phyloP scores from a whole-genome alignment of 2,113 vertebrate species.

The Cygnus atratus region DNA sequence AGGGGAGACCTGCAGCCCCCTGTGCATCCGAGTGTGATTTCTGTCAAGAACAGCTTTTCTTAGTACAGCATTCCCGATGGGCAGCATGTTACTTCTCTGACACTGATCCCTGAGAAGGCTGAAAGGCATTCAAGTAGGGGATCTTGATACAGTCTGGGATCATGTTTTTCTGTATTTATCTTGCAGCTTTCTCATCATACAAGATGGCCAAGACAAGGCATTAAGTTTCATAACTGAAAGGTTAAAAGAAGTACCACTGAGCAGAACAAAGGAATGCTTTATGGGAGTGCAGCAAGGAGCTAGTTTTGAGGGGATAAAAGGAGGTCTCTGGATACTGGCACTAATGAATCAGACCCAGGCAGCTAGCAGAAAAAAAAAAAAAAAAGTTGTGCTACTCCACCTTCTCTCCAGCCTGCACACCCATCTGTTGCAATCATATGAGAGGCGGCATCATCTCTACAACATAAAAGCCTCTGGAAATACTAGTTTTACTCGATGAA shows the following conservation, averaged over 20 bases:
- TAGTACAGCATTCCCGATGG: neutral
- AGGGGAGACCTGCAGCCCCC: neutral
- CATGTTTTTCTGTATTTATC: neutral
- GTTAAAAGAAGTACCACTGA: neutral
- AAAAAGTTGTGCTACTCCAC: neutral
- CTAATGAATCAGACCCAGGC: neutral
- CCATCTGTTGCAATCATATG: slow-evolving; percentile 29
- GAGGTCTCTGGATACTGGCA: neutral
- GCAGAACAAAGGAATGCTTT: neutral
- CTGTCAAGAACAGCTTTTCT: neutral
- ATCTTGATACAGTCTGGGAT: neutral
- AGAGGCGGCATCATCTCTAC: neutral
- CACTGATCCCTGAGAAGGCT: neutral
- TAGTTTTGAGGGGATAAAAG: neutral
- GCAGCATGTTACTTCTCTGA: neutral
- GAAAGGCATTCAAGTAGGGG: neutral
- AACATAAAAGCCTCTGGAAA: slow-evolving; percentile 34
- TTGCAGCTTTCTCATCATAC: neutral
- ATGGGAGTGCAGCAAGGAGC: neutral
- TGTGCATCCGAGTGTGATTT: neutral
- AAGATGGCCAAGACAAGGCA: neutral
- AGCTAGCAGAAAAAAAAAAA: neutral
- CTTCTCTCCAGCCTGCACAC: neutral
- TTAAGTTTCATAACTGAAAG: neutral
- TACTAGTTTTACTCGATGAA: slow-evolving; percentile 41